Percentiles rank a stretch among this genome's conserved stretches.
Conservation (phyloP, 2,113 vertebrate species). For the Motacilla tschutschensis region DNA sequence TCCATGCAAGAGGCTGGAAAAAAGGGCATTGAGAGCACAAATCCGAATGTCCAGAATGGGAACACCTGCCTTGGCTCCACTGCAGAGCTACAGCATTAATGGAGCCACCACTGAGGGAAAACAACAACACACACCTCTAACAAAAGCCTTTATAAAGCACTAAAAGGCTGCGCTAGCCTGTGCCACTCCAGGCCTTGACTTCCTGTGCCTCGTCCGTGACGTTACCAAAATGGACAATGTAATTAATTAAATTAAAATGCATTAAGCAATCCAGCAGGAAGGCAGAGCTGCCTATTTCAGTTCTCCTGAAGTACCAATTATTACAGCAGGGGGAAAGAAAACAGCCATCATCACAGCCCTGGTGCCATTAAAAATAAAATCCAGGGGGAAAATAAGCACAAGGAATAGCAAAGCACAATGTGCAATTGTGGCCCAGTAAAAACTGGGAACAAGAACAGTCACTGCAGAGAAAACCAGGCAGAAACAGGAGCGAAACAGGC, state of each 20-base stretch:
- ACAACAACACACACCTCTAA: background rate
- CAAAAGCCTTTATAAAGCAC: constrained; percentile 30
- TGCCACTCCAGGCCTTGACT: background rate
- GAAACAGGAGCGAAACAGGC: background rate
- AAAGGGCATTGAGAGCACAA: background rate
- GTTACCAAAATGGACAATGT: constrained; percentile 24
- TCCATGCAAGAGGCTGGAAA: background rate
- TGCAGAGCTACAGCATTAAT: background rate
- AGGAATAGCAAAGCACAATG: background rate
- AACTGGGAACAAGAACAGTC: background rate
- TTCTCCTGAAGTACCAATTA: constrained; percentile 45
- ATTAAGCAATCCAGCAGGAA: constrained; percentile 41
- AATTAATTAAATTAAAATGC: constrained; percentile 49
- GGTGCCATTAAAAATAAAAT: background rate
- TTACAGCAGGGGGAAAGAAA: constrained; percentile 33
- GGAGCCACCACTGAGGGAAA: constrained; percentile 11
- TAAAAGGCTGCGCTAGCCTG: background rate
- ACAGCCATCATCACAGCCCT: background rate
- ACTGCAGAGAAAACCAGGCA: background rate
- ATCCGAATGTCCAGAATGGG: accelerated
- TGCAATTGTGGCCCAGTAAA: background rate
- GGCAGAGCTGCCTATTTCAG: background rate
- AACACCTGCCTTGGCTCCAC: accelerated
- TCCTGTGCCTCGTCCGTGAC: constrained; percentile 3
- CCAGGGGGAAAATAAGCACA: background rate